phyloP scores from a whole-genome alignment of 30 jellyfish, hydroid and myxozoan species.

The Turritopsis dohrnii region DNA sequence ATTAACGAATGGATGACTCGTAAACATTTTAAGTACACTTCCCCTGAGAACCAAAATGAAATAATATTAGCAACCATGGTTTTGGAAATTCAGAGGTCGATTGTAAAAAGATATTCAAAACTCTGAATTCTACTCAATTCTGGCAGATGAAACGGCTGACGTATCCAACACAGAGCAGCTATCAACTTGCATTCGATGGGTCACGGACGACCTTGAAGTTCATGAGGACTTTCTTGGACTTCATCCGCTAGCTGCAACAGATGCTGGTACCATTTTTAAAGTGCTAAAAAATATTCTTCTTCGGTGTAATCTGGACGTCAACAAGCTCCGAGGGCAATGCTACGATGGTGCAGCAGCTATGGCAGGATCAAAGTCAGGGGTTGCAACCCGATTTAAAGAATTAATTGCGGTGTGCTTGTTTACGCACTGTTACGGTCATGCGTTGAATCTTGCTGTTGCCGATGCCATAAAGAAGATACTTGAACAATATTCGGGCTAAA shows the following conservation, averaged over 20 bases:
- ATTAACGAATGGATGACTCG: constrained; percentile 43
- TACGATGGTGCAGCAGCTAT: constrained; percentile 36
- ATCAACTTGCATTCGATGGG: too few relatives aligned
- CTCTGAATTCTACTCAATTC: neutral
- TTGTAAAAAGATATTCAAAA: neutral
- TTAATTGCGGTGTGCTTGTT: neutral
- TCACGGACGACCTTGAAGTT: too few relatives aligned
- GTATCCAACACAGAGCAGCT: too few relatives aligned
- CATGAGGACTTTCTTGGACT: constrained; percentile 23
- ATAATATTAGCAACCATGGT: neutral
- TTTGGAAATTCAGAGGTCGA: neutral
- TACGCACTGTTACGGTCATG: constrained; percentile 28
- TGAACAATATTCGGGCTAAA: neutral
- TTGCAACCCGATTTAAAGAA: constrained; percentile 16
- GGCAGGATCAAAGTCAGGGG: constrained; percentile 34
- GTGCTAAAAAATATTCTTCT: constrained; percentile 9
- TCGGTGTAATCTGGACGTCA: neutral
- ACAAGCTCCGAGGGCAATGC: constrained; percentile 34
- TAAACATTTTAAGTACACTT: constrained; percentile 13
- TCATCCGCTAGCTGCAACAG: constrained; percentile 23
- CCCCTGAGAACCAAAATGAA: too few relatives aligned
- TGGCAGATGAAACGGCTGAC: too few relatives aligned
- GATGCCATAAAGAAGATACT: constrained; percentile 9
- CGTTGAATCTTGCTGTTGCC: constrained; percentile 29
- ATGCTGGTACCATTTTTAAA: constrained; percentile 9